Evolutionary conservation across 2,113 vertebrate species (phyloP).

Genomic region (Scopus umbretta): DNA sequence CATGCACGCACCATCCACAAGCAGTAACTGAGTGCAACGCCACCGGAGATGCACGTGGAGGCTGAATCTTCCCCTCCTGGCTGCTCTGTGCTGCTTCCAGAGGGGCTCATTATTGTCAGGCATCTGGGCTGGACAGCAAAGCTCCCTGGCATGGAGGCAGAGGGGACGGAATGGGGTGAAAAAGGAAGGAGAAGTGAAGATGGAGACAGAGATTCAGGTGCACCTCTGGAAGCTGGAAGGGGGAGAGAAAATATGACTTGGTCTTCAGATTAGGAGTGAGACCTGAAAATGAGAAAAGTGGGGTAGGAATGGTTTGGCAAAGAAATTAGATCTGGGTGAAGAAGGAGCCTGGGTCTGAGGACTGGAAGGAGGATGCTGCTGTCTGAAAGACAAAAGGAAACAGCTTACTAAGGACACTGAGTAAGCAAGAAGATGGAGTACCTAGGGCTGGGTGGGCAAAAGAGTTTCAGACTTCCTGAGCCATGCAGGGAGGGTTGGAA

Average conservation of each 20-base stretch:
- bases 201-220: not conserved
- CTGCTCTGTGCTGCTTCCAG: not conserved
- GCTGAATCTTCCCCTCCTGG: not conserved
- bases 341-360: not conserved
- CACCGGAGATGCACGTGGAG: fast-evolving
- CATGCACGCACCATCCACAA: not conserved
- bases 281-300: not conserved
- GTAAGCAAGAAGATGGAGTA: not conserved
- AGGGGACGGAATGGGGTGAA: not conserved
- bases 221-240: not conserved
- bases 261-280: not conserved
- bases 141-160: not conserved
- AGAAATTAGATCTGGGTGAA: not conserved
- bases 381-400: not conserved
- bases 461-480: not conserved
- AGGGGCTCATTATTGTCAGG: not conserved
- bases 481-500: not conserved
- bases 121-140: not conserved
- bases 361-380: not conserved
- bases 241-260: not conserved
- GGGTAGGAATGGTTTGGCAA: not conserved
- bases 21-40: fast-evolving
- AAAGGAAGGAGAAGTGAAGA: not conserved
- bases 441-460: not conserved
- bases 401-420: not conserved